A percentile compares a stretch with the other conserved stretches of the same genome.
phyloP scores from a whole-genome alignment of 2,888 invertebrate genomes.

The Pyrrhia umbra region DNA sequence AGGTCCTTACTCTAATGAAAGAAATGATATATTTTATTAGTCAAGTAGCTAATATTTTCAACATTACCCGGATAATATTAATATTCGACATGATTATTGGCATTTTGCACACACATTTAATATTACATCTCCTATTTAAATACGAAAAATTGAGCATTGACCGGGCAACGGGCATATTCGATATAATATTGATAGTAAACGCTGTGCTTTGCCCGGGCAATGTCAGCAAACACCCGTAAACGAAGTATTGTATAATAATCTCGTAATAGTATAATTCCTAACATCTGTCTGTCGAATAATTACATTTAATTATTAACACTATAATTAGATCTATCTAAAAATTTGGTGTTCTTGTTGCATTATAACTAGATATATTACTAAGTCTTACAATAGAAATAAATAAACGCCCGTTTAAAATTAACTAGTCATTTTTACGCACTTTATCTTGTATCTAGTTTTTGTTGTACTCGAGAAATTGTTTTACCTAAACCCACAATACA shows the following conservation, averaged over 20 bases:
- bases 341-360: constrained; percentile 72
- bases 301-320: constrained; percentile 26
- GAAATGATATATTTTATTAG: constrained; percentile 34
- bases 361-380: constrained; percentile 51
- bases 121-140: constrained; percentile 15
- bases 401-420: constrained; percentile 9
- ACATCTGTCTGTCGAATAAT: constrained; percentile 21
- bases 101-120: constrained; percentile 24
- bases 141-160: constrained; percentile 25
- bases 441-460: no score
- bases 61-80: constrained; percentile 19
- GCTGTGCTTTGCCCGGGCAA: constrained; percentile 39
- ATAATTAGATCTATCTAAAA: constrained; percentile 56
- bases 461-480: no score
- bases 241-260: constrained; percentile 37
- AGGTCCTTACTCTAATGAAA: constrained; percentile 31
- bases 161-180: constrained; percentile 11
- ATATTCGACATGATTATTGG: constrained; percentile 23
- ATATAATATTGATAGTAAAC: neutral
- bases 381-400: constrained; percentile 21
- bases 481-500: no score
- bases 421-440: neutral
- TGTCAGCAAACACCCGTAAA: constrained; percentile 16
- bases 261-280: constrained; percentile 27
- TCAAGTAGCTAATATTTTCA: constrained; percentile 13